phyloP scores from a whole-genome alignment of 2,888 invertebrate genomes.

The Caenorhabditis becei region DNA sequence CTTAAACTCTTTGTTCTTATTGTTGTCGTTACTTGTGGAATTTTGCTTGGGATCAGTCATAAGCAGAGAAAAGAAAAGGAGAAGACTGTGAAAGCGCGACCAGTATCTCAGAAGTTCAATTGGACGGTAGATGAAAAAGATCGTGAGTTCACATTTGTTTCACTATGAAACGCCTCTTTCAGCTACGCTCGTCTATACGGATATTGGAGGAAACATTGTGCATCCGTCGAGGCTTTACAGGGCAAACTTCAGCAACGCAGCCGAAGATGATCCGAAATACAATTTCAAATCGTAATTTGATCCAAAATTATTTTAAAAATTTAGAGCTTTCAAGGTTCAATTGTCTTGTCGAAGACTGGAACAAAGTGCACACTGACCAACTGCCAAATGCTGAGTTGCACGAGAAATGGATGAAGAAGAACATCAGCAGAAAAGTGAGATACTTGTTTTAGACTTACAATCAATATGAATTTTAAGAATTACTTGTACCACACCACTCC shows the following conservation, averaged over 20 bases:
- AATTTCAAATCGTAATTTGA: conserved; percentile 17
- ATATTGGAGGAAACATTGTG: conserved; percentile 7
- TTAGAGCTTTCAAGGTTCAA: too few relatives aligned
- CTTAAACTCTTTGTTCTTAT: not conserved
- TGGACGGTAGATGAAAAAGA: conserved; percentile 16
- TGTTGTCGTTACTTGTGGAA: conserved; percentile 2
- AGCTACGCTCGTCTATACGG: conserved; percentile 8
- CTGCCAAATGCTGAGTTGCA: conserved; percentile 20
- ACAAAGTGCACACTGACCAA: conserved; percentile 16
- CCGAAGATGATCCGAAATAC: conserved; percentile 13
- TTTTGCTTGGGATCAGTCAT: not conserved
- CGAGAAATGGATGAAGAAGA: conserved; percentile 16
- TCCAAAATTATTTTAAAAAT: too few relatives aligned
- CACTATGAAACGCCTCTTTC: not conserved
- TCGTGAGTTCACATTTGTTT: conserved; percentile 13
- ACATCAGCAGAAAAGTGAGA: conserved; percentile 19
- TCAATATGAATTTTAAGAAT: conserved; percentile 4
- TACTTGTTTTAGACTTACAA: not conserved
- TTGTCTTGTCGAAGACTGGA: conserved; percentile 28
- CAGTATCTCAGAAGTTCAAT: not conserved
- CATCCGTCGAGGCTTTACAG: conserved; percentile 20
- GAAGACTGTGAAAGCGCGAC: not conserved
- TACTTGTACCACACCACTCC: conserved; percentile 35
- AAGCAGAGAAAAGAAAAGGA: not conserved
- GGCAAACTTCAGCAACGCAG: conserved; percentile 12